These are phyloP conservation scores for Drosophila subpulchrella DNA, from an alignment of 1,140 invertebrate genomes.

Conservation along the genomic window DNA sequence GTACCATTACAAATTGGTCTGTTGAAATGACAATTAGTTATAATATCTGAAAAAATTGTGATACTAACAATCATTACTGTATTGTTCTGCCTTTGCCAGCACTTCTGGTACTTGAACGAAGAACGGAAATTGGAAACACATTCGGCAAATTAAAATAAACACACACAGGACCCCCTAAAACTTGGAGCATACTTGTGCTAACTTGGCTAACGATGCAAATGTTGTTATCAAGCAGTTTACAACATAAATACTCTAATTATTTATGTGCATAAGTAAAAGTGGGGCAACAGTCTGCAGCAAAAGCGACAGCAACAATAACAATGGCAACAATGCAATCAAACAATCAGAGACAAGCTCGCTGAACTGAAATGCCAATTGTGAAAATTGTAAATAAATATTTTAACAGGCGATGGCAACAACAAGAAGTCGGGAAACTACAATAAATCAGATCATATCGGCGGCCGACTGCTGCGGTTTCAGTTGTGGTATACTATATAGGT, in stretches of 20 bases:
- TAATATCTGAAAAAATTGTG: too few relatives aligned
- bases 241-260: conserved; percentile 57
- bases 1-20: too few relatives aligned
- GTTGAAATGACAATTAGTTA: too few relatives aligned
- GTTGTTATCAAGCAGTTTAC: conserved; percentile 43
- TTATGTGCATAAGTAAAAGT: conserved; percentile 68
- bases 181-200: conserved; percentile 24
- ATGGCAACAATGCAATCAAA: conserved; percentile 57
- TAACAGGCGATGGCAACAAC: conserved; percentile 64
- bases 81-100: background rate
- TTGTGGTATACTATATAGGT: conserved; percentile 10
- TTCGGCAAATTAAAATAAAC: conserved; percentile 5
- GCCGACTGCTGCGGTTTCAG: conserved; percentile 52
- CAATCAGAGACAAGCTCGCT: conserved; percentile 52
- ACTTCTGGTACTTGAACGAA: background rate
- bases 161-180: conserved; percentile 6
- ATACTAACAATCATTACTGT: too few relatives aligned
- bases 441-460: conserved; percentile 80
- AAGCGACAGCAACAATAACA: conserved; percentile 18
- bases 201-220: conserved; percentile 48
- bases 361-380: conserved; percentile 75
- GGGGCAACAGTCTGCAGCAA: conserved; percentile 48
- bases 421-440: conserved; percentile 69
- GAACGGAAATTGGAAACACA: background rate
- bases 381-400: conserved; percentile 84